A percentile compares a stretch with the other conserved stretches of the same genome.
Conservation (phyloP, 2,797 vertebrate genomes). For the Rhynchonycteris naso region DNA sequence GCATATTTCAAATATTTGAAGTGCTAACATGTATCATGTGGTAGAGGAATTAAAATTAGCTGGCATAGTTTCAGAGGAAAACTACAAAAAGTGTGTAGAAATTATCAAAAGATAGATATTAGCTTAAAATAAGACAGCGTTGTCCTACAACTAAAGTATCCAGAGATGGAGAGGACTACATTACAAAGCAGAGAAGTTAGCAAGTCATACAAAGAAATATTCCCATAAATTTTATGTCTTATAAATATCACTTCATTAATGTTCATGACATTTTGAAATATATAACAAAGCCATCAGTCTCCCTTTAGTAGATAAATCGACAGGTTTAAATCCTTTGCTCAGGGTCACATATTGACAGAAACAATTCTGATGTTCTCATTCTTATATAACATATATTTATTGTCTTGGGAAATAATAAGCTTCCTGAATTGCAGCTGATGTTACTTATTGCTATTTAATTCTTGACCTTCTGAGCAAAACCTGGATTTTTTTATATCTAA, state of each 20-base stretch:
- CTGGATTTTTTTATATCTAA: slow-evolving; percentile 36
- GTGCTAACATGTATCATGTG: neutral
- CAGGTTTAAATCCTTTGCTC: slow-evolving; percentile 33
- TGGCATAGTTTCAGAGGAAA: slow-evolving; percentile 16
- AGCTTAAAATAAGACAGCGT: neutral
- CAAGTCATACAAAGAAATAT: slow-evolving; percentile 54
- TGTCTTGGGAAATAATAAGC: slow-evolving; percentile 41
- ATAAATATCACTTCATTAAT: slow-evolving; percentile 51
- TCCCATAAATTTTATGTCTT: slow-evolving; percentile 32
- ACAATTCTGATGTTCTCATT: slow-evolving; percentile 30
- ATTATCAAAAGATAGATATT: neutral
- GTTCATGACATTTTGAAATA: slow-evolving; percentile 62
- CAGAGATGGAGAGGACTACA: neutral
- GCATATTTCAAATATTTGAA: slow-evolving; percentile 34
- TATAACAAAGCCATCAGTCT: slow-evolving; percentile 24
- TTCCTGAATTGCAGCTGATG: neutral
- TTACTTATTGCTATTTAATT: slow-evolving; percentile 47
- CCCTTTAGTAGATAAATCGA: slow-evolving; percentile 42
- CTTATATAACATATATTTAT: slow-evolving; percentile 11
- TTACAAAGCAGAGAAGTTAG: slow-evolving; percentile 45
- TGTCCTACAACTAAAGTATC: neutral
- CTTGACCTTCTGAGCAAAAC: slow-evolving; percentile 36
- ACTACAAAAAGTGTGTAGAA: neutral
- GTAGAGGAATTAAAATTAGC: neutral
- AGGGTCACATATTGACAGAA: slow-evolving; percentile 37